Evolutionary conservation across 2,113 vertebrate genomes (phyloP).

Genomic region (Casuarius casuarius): DNA sequence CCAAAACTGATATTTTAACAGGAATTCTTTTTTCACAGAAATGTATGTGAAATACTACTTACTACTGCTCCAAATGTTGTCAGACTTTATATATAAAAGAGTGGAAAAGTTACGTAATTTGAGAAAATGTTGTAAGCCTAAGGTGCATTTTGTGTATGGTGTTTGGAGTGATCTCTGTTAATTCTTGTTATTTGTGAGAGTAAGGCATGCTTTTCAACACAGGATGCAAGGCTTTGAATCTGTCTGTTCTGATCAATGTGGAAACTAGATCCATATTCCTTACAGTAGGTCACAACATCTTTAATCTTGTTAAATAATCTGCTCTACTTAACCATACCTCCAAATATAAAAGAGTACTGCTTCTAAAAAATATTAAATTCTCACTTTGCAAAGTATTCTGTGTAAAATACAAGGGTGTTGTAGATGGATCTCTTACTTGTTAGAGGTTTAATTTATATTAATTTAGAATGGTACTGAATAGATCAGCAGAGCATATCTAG

Average conservation of each 20-base stretch:
- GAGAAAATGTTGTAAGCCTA: background rate
- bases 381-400: background rate
- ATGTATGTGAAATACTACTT: background rate
- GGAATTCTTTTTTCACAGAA: background rate
- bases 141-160: background rate
- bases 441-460: background rate
- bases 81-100: background rate
- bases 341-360: background rate
- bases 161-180: background rate
- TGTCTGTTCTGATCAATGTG: fast-evolving
- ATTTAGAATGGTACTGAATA: background rate
- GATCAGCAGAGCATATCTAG: background rate
- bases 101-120: background rate
- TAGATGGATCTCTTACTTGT: background rate
- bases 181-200: background rate
- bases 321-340: background rate
- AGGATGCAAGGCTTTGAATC: background rate
- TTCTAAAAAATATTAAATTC: background rate
- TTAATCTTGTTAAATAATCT: background rate
- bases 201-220: background rate
- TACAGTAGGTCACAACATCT: background rate
- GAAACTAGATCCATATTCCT: background rate
- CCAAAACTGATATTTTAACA: background rate
- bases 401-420: background rate
- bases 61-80: background rate